Conservation (phyloP, 1,140 invertebrate species). For the Branchinecta lindahli region DNA sequence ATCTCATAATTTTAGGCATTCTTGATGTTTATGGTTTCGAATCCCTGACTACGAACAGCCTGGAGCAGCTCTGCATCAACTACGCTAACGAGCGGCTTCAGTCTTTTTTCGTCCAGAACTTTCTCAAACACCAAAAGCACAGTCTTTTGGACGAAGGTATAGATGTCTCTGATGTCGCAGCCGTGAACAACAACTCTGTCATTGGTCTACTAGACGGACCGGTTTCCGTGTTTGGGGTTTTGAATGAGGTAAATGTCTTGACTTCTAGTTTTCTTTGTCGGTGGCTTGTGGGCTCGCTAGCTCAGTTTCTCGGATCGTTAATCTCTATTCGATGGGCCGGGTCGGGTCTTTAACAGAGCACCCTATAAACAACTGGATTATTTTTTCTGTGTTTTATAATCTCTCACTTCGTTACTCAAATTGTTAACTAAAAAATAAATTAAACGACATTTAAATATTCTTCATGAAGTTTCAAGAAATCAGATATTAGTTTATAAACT, state of each 20-base stretch:
- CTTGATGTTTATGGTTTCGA: constrained; percentile 63
- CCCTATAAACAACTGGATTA: no score
- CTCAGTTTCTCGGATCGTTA: no score
- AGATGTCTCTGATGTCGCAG: constrained; percentile 23
- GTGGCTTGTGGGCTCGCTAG: not conserved
- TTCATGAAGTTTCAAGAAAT: no score
- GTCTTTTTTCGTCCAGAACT: constrained; percentile 47
- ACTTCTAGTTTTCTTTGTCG: constrained; percentile 12
- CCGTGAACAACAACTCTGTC: constrained; percentile 39
- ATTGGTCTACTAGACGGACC: constrained; percentile 32
- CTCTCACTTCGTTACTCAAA: no score
- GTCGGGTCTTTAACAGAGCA: no score
- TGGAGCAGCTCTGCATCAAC: constrained; percentile 61
- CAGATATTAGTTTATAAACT: no score
- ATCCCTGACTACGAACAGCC: constrained; percentile 50
- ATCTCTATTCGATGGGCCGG: no score
- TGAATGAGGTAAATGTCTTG: constrained; percentile 31
- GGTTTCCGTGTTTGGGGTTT: constrained; percentile 29
- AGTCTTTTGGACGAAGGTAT: constrained; percentile 42
- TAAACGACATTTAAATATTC: no score
- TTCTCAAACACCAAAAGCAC: constrained; percentile 42
- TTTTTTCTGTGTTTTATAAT: no score
- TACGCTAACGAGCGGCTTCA: constrained; percentile 53
- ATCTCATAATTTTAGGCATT: constrained; percentile 26
- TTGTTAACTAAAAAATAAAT: no score